These are phyloP conservation scores for Chiroxiphia lanceolata DNA, from an alignment of 2,797 vertebrate genomes.

Conservation along the genomic window DNA sequence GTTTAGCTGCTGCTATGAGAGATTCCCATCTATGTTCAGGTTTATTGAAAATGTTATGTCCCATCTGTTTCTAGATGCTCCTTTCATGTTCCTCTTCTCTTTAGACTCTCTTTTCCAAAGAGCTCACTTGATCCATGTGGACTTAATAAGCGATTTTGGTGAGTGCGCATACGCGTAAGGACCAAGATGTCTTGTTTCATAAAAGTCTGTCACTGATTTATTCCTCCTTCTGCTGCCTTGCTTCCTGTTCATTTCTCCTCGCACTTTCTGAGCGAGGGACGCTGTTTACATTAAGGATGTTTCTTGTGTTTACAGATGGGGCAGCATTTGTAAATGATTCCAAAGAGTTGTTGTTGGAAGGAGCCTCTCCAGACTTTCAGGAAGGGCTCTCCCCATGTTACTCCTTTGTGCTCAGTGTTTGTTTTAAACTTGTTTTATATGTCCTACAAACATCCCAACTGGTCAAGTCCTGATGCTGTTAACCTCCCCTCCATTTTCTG, in stretches of 20 bases:
- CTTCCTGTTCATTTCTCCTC: constrained; percentile 62
- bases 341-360: constrained; percentile 7
- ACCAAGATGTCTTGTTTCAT: constrained; percentile 59
- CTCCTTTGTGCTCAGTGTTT: neutral
- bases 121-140: neutral
- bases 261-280: neutral
- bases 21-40: neutral
- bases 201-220: constrained; percentile 41
- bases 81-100: constrained; percentile 52
- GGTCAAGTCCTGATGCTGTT: neutral
- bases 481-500: neutral
- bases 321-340: constrained; percentile 50
- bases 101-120: constrained; percentile 22
- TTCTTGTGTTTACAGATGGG: constrained; percentile 67
- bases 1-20: constrained; percentile 10
- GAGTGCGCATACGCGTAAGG: neutral
- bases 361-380: neutral
- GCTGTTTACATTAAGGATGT: constrained; percentile 57
- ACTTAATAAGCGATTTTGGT: neutral
- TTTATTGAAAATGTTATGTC: constrained; percentile 53
- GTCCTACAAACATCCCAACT: neutral
- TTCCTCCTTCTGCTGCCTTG: constrained; percentile 44
- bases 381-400: neutral
- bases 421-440: neutral
- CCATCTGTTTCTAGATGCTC: constrained; percentile 66